Evolutionary conservation across 2,888 invertebrate species (phyloP).

Genomic region (Tenthredo mesomela): DNA sequence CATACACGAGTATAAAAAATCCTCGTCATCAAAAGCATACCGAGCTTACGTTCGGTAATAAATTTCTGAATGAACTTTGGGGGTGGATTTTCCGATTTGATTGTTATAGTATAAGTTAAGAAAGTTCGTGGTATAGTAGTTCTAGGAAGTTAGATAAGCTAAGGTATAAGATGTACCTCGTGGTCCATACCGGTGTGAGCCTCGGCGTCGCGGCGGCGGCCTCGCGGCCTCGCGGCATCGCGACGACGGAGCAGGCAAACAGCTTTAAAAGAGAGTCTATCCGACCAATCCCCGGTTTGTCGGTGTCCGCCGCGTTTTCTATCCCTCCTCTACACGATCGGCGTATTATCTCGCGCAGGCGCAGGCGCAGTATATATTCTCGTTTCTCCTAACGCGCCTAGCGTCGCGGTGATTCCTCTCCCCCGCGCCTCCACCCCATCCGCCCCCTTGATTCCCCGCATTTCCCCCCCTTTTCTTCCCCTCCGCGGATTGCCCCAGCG

Average conservation of each 20-base stretch:
- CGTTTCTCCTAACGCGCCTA: conserved; percentile 67
- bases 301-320: conserved; percentile 43
- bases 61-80: background rate
- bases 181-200: background rate
- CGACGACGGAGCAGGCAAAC: conserved; percentile 56
- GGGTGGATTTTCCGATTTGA: background rate
- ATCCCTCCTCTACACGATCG: conserved; percentile 55
- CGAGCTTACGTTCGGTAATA: background rate
- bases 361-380: conserved; percentile 56
- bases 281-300: conserved; percentile 38
- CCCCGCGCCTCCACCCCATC: conserved; percentile 79
- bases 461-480: conserved; percentile 72
- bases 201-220: conserved; percentile 50
- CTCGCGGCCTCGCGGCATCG: conserved; percentile 54
- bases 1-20: background rate
- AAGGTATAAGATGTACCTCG: background rate
- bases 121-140: no score
- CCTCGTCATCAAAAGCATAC: background rate
- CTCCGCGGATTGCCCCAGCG: conserved; percentile 81
- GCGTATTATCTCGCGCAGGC: conserved; percentile 73
- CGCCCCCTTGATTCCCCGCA: conserved; percentile 79
- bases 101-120: background rate
- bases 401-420: conserved; percentile 73
- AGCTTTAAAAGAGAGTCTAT: conserved; percentile 57
- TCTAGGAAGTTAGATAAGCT: background rate